phyloP scores from a whole-genome alignment of 2,888 invertebrate genomes.

The Thecocarcelia acutangulata region DNA sequence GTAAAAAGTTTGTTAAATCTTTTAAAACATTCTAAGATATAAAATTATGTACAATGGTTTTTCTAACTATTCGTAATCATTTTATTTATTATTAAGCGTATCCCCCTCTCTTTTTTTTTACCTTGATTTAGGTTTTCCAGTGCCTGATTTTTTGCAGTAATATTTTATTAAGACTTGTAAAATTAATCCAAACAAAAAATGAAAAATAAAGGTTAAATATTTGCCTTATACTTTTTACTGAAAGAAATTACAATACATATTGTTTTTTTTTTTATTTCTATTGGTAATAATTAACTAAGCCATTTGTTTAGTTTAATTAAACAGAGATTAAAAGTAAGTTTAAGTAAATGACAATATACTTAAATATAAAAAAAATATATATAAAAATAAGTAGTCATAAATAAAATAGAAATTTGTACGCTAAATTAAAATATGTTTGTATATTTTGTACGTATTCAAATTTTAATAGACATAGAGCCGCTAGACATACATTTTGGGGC shows the following conservation, averaged over 20 bases:
- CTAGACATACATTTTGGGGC: too few relatives aligned
- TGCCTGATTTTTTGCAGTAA: slow-evolving; percentile 24
- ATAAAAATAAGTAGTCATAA: neutral
- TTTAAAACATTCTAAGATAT: slow-evolving; percentile 28
- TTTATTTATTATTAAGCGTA: slow-evolving; percentile 10
- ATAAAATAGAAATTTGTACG: neutral
- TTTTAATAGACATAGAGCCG: too few relatives aligned
- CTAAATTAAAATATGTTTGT: too few relatives aligned
- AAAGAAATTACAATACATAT: too few relatives aligned
- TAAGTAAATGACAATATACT: slow-evolving; percentile 37
- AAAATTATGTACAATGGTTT: slow-evolving; percentile 29
- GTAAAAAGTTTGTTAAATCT: slow-evolving; percentile 41
- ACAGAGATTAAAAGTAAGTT: neutral
- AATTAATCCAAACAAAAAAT: slow-evolving; percentile 34
- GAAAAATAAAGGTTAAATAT: neutral
- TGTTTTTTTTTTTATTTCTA: too few relatives aligned
- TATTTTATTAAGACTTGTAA: slow-evolving; percentile 39
- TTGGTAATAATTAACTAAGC: too few relatives aligned
- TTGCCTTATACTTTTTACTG: too few relatives aligned
- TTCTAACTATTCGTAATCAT: neutral
- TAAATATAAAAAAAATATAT: neutral
- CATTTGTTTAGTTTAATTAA: too few relatives aligned
- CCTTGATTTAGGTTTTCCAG: neutral
- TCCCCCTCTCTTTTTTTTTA: neutral
- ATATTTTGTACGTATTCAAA: too few relatives aligned